These are phyloP conservation scores for Corythornis cristatus DNA, from an alignment of 2,113 vertebrate species.

Conservation along the genomic window DNA sequence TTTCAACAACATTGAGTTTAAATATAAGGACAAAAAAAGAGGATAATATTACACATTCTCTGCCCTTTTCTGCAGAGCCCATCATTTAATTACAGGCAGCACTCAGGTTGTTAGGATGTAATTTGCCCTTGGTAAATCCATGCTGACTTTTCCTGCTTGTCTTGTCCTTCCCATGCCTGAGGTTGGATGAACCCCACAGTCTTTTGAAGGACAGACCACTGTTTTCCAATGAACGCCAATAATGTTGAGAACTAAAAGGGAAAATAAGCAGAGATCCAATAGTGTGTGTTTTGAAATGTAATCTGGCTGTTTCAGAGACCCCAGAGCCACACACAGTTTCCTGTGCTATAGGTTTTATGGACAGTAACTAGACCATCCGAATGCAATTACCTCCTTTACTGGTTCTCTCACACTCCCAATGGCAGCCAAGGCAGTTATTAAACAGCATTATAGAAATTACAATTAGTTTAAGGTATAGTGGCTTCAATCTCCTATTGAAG, in stretches of 20 bases:
- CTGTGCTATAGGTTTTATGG: neutral
- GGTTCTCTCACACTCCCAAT: neutral
- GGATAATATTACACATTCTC: neutral
- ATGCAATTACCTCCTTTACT: neutral
- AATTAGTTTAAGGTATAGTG: neutral
- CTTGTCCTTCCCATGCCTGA: neutral
- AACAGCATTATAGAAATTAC: neutral
- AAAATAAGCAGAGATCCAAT: neutral
- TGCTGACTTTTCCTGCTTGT: neutral
- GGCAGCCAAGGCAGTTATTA: neutral
- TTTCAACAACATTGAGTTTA: neutral
- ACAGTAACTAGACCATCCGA: neutral
- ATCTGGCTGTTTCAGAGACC: neutral
- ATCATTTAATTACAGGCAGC: rapidly evolving
- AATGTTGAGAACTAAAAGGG: neutral
- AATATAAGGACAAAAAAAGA: neutral
- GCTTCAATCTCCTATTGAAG: neutral
- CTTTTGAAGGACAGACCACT: neutral
- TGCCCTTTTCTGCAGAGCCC: neutral
- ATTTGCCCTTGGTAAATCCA: neutral
- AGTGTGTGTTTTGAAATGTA: neutral
- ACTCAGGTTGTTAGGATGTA: neutral
- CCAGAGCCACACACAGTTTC: neutral
- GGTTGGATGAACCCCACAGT: neutral
- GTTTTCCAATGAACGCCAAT: neutral